These are phyloP conservation scores for Mungos mungo DNA, from an alignment of 2,113 vertebrate species.

Conservation along the genomic window DNA sequence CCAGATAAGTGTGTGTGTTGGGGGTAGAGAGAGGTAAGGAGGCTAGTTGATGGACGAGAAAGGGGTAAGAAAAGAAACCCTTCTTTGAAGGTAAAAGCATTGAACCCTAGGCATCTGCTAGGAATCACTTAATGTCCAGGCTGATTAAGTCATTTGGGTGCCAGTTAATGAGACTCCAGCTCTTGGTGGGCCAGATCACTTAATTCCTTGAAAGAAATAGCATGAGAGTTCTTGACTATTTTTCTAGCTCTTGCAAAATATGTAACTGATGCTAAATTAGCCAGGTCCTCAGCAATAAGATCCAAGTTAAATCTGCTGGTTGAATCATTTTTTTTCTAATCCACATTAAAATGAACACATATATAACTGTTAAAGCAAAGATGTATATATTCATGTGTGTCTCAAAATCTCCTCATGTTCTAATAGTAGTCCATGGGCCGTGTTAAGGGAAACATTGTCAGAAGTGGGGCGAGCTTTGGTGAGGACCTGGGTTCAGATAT, in stretches of 20 bases:
- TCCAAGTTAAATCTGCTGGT: not conserved
- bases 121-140: not conserved
- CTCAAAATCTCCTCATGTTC: not conserved
- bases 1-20: not conserved
- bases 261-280: conserved; percentile 8
- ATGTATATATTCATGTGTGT: not conserved
- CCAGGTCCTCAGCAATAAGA: not conserved
- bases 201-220: not conserved
- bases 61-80: not conserved
- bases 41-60: not conserved
- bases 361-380: not conserved
- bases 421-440: not conserved
- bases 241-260: not conserved
- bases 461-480: not conserved
- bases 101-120: not conserved
- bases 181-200: not conserved
- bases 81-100: not conserved
- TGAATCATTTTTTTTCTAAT: not conserved
- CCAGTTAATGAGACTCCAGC: not conserved
- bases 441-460: not conserved
- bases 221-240: not conserved
- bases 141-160: not conserved
- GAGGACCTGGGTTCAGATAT: conserved; percentile 6
- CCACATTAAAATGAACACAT: not conserved
- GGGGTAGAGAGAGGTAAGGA: fast-evolving